These are phyloP conservation scores for Mesembrinibis cayennensis DNA, from an alignment of 2,113 vertebrate species.

Conservation along the genomic window DNA sequence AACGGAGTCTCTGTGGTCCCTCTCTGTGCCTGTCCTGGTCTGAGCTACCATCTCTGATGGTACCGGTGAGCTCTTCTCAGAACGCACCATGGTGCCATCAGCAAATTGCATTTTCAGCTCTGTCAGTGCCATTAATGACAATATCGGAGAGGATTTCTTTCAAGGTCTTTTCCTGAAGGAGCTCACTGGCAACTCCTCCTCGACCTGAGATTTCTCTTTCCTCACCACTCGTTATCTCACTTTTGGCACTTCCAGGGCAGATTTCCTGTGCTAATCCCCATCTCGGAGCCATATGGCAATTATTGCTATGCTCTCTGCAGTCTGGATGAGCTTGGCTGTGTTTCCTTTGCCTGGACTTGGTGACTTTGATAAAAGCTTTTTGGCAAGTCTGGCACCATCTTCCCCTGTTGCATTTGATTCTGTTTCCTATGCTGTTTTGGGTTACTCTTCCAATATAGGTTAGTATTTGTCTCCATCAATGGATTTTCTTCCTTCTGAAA, in stretches of 20 bases:
- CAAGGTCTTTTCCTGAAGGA: background rate
- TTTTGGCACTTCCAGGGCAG: background rate
- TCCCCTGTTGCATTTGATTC: background rate
- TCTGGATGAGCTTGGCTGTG: background rate
- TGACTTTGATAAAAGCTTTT: background rate
- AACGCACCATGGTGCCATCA: background rate
- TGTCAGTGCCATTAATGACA: rapidly evolving
- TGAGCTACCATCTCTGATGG: background rate
- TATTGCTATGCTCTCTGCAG: background rate
- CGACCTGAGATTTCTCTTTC: background rate
- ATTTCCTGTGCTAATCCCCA: background rate
- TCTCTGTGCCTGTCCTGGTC: background rate
- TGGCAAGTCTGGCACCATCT: background rate
- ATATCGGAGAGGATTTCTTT: background rate
- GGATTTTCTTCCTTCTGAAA: background rate
- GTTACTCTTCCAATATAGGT: background rate
- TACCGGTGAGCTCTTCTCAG: background rate
- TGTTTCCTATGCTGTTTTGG: background rate
- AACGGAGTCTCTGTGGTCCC: background rate
- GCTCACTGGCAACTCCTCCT: background rate
- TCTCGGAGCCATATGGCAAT: background rate
- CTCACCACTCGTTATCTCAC: background rate
- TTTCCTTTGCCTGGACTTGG: background rate
- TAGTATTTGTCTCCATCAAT: background rate
- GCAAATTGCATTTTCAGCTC: background rate